Evolutionary conservation across 2,113 vertebrate species (phyloP).

Genomic region (Camarhynchus parvulus): DNA sequence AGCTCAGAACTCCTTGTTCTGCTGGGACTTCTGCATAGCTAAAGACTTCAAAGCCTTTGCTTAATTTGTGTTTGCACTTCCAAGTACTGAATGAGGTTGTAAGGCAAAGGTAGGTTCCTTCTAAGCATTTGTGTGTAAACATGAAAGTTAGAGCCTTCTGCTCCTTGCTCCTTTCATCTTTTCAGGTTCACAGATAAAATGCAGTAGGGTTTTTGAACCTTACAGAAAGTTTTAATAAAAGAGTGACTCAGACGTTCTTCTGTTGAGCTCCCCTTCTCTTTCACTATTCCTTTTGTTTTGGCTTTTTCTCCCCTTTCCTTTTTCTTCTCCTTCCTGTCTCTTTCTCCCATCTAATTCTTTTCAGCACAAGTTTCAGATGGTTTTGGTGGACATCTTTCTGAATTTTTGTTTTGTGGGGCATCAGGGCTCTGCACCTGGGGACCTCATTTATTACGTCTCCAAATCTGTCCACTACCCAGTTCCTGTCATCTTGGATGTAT

Average conservation of each 20-base stretch:
- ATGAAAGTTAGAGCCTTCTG: conserved; percentile 64
- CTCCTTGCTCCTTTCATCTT: conserved; percentile 51
- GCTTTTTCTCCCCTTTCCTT: background rate
- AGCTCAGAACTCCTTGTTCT: conserved; percentile 53
- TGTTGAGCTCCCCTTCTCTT: background rate
- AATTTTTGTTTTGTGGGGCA: background rate
- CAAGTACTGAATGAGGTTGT: conserved; percentile 32
- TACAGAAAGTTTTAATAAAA: conserved; percentile 28
- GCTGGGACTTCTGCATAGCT: background rate
- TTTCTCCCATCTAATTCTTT: background rate
- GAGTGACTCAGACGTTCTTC: background rate
- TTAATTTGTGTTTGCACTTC: conserved; percentile 65
- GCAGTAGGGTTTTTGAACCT: conserved; percentile 12
- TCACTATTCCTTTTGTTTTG: background rate
- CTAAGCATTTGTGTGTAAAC: conserved; percentile 51
- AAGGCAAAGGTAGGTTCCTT: conserved; percentile 27
- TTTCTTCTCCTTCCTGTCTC: background rate
- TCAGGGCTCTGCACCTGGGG: background rate
- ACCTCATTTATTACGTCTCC: background rate
- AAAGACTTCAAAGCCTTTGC: conserved; percentile 48
- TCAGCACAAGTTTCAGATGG: background rate
- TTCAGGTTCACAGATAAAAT: conserved; percentile 50
- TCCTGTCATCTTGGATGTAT: background rate
- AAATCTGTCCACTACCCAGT: background rate
- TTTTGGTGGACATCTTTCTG: background rate